Conservation (phyloP, 2,888 invertebrate species). For the Trichopoda pennipes region DNA sequence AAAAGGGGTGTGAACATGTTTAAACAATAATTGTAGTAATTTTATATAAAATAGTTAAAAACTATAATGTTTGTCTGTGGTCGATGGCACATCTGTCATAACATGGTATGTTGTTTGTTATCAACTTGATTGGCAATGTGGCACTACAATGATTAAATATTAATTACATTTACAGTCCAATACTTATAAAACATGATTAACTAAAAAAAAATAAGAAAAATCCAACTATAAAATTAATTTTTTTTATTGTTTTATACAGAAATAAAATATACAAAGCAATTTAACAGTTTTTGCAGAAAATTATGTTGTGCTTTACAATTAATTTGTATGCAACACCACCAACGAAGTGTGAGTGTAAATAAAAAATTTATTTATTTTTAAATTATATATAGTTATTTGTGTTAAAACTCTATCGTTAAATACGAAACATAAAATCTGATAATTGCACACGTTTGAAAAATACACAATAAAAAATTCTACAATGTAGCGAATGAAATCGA, state of each 20-base stretch:
- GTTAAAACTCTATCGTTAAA: conserved; percentile 3
- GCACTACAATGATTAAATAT: conserved; percentile 42
- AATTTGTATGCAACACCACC: conserved; percentile 50
- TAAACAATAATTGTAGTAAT: conserved; percentile 2
- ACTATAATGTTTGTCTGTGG: background rate
- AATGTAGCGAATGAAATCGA: too few relatives aligned
- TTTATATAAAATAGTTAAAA: conserved; percentile 18
- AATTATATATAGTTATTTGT: background rate
- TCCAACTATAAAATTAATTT: background rate
- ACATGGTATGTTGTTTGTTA: conserved; percentile 17
- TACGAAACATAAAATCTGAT: background rate
- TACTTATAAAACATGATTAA: background rate
- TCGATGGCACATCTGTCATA: background rate
- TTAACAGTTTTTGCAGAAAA: background rate
- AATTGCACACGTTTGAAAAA: conserved; percentile 6
- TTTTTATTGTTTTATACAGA: background rate
- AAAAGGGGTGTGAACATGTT: background rate
- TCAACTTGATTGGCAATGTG: conserved; percentile 38
- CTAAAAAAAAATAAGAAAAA: conserved; percentile 6
- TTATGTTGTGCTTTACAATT: background rate
- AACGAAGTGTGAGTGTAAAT: conserved; percentile 29
- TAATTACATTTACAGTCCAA: conserved; percentile 24
- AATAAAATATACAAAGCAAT: conserved; percentile 5
- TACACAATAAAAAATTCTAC: background rate
- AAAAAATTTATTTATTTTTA: background rate